Evolutionary conservation across 2,888 invertebrate species (phyloP).

Genomic region (Podotricha telesiphe): DNA sequence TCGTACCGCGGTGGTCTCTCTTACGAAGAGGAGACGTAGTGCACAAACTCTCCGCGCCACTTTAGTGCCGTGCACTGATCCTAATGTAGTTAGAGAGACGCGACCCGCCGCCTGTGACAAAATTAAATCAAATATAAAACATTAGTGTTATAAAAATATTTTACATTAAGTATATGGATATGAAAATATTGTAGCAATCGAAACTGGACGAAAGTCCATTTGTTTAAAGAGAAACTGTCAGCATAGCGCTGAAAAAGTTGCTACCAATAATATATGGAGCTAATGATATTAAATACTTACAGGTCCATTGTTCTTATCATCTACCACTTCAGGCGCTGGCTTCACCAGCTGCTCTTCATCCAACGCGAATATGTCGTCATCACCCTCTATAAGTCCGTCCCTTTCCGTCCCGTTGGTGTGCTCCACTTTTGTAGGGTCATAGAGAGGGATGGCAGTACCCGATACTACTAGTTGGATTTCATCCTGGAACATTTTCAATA

Average conservation of each 20-base stretch:
- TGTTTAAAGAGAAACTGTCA: too few relatives aligned
- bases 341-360: slow-evolving; percentile 87
- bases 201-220: too few relatives aligned
- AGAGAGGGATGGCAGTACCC: slow-evolving; percentile 89
- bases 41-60: slow-evolving; percentile 91
- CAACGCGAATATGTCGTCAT: slow-evolving; percentile 92
- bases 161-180: too few relatives aligned
- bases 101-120: slow-evolving; percentile 49
- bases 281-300: slow-evolving; percentile 46
- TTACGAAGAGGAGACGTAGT: slow-evolving; percentile 96
- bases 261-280: background rate
- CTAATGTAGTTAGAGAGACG: slow-evolving; percentile 58
- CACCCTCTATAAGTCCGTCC: slow-evolving; percentile 75
- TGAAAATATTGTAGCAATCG: too few relatives aligned
- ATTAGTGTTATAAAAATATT: too few relatives aligned
- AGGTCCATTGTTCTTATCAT: slow-evolving; percentile 61
- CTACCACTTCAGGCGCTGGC: slow-evolving; percentile 49
- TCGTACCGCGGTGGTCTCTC: slow-evolving; percentile 95
- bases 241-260: too few relatives aligned
- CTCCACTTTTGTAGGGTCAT: slow-evolving; percentile 58
- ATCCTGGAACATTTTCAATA: slow-evolving; percentile 73
- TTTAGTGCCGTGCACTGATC: slow-evolving; percentile 88
- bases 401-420: slow-evolving; percentile 42
- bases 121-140: too few relatives aligned
- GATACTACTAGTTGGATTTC: slow-evolving; percentile 87